Evolutionary conservation across 1,140 invertebrate species (phyloP).

Genomic region (Bombus confusus): DNA sequence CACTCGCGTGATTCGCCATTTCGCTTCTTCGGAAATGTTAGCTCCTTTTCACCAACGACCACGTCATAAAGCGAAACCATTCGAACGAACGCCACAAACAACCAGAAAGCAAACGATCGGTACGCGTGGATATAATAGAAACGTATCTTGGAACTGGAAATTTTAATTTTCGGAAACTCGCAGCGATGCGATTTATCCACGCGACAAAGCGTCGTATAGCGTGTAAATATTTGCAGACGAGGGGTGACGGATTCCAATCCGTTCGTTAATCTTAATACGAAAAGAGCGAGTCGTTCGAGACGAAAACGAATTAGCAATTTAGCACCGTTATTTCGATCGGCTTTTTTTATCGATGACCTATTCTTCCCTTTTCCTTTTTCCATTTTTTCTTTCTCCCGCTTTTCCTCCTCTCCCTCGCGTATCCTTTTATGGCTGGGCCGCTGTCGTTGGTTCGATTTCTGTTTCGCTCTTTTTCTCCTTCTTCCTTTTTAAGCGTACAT

Average conservation of each 20-base stretch:
- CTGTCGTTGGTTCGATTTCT: too few species aligned
- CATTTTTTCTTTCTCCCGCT: neutral
- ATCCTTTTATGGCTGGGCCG: too few species aligned
- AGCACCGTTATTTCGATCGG: neutral
- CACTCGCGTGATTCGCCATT: neutral
- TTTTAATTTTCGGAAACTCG: too few species aligned
- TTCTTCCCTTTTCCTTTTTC: neutral
- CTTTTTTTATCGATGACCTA: neutral
- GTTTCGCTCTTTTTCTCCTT: too few species aligned
- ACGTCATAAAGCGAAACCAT: too few species aligned
- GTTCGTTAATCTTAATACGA: constrained; percentile 18
- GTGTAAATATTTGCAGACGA: too few species aligned
- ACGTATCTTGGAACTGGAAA: too few species aligned
- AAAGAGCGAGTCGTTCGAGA: constrained; percentile 20
- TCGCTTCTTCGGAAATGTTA: neutral
- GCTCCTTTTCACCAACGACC: too few species aligned
- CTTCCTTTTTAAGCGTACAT: too few species aligned
- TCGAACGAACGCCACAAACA: neutral
- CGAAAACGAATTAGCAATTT: constrained; percentile 36
- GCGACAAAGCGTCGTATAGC: neutral
- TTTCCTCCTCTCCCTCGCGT: neutral
- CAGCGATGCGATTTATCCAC: too few species aligned
- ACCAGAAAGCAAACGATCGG: neutral
- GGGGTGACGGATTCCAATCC: neutral
- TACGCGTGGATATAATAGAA: neutral